A percentile compares a stretch with the other conserved stretches of the same genome.
Conservation (phyloP, 2,113 vertebrate species). For the Macquaria australasica region DNA sequence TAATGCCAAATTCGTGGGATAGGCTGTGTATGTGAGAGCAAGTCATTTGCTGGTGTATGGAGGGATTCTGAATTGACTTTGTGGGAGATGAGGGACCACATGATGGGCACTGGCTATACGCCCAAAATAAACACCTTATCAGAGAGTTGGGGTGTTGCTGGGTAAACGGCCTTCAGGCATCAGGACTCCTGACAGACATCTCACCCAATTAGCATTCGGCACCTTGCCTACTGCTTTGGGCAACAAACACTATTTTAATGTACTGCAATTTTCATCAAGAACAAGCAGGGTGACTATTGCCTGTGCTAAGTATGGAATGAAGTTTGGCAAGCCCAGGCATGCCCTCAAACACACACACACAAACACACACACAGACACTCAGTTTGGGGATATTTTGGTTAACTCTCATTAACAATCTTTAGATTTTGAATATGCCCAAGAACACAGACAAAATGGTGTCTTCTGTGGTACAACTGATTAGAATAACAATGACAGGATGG, state of each 20-base stretch:
- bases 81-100: conserved; percentile 47
- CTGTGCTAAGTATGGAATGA: conserved; percentile 37
- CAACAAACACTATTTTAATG: conserved; percentile 59
- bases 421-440: not conserved
- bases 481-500: not conserved
- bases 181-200: conserved; percentile 74
- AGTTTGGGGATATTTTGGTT: not conserved
- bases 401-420: not conserved
- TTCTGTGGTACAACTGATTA: not conserved
- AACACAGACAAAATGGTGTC: not conserved
- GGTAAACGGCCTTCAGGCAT: conserved; percentile 58
- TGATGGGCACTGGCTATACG: conserved; percentile 50
- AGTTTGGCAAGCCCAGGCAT: conserved; percentile 10
- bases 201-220: conserved; percentile 70
- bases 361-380: not conserved
- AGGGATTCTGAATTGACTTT: conserved; percentile 39
- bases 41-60: conserved; percentile 33
- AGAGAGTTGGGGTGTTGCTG: conserved; percentile 46
- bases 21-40: conserved; percentile 1
- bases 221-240: conserved; percentile 54
- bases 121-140: conserved; percentile 66
- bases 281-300: conserved; percentile 6
- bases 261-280: conserved; percentile 30
- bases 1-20: conserved; percentile 31
- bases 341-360: not conserved